These are phyloP conservation scores for Vultur gryphus DNA, from an alignment of 2,797 vertebrate species.

Conservation along the genomic window DNA sequence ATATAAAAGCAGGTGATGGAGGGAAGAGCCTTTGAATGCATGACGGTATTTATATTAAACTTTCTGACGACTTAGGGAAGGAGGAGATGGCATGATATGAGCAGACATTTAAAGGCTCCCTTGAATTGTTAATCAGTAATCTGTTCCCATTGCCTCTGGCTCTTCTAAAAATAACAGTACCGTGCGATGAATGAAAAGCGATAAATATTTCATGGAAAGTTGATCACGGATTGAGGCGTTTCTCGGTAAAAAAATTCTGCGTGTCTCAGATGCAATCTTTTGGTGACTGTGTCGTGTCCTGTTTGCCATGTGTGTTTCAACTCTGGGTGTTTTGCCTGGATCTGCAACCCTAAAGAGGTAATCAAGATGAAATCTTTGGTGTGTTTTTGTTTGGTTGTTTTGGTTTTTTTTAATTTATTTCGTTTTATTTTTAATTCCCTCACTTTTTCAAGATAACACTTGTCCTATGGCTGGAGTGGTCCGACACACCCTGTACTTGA, in stretches of 20 bases:
- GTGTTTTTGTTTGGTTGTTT: no score
- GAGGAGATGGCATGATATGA: not conserved
- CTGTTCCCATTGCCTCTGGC: not conserved
- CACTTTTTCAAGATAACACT: rapidly evolving
- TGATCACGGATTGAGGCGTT: not conserved
- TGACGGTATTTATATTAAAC: not conserved
- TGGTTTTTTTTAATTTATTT: not conserved
- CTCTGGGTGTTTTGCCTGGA: not conserved
- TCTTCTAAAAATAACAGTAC: not conserved
- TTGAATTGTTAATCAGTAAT: not conserved
- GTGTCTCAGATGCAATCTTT: not conserved
- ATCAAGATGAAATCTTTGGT: not conserved
- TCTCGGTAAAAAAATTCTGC: not conserved
- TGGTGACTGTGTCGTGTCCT: not conserved
- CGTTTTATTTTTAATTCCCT: not conserved
- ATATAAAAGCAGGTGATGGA: not conserved
- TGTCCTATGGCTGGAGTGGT: not conserved
- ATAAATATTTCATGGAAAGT: not conserved
- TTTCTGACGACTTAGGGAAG: not conserved
- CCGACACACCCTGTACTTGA: rapidly evolving
- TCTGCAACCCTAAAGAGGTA: not conserved
- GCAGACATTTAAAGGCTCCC: not conserved
- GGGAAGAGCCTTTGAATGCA: not conserved
- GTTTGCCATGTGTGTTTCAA: not conserved
- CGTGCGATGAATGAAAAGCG: not conserved